Base-by-base conservation (phyloP, 2,797 vertebrate genomes). In the Paratrypauchen microcephalus region DNA sequence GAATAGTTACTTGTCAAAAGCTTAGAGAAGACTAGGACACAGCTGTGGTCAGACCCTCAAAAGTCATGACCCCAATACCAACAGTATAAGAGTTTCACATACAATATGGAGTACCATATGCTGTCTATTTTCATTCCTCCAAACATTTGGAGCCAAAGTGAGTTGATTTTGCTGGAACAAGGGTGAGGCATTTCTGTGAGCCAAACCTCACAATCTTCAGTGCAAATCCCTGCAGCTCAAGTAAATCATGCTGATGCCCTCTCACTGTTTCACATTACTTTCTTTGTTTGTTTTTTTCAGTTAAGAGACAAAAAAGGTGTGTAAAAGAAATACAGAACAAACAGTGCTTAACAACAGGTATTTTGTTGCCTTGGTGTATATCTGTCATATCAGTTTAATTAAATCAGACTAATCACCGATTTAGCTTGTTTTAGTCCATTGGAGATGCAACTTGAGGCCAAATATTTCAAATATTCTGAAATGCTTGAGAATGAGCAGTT, bases 1-100 rank as follows among this genome's bases (percentile, higher is more conserved):
- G 83, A 79, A 86, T 72, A 72, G 41, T 88, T 88, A 83, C 74
- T 83, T 76, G 81, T 83, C 71, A 86, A 77, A 66, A 82, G 81
- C 73, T 73, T 81, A 80, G 65, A 65, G 78, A 74, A 83, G 71
- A 71, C 55, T 65, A 41, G 64, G 24, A 71, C 24, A 15, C 62
- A 67, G 57, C 30, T 65, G 65, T 11, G 64, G 69, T 80, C 74
- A 57, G 15, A 65, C 69, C 60, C 65, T 63, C 52, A 45, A 66
- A 26, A 23, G 63, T 32, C 45, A 65, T 18, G 63, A 66, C 45
- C 57, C 68, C 24, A 70, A 62, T 16, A 68, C 41, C 36, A 55
- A 57, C 66, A 52, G 23, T 54, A 12, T 23, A 30, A 50, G 47
- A 65, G 30, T 30, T 16, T 30, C 8, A n/a, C 30, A 30, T 50